Evolutionary conservation across 35 echinoderm and acorn worm genomes (phyloP).

Genomic region (Amphiura filiformis): DNA sequence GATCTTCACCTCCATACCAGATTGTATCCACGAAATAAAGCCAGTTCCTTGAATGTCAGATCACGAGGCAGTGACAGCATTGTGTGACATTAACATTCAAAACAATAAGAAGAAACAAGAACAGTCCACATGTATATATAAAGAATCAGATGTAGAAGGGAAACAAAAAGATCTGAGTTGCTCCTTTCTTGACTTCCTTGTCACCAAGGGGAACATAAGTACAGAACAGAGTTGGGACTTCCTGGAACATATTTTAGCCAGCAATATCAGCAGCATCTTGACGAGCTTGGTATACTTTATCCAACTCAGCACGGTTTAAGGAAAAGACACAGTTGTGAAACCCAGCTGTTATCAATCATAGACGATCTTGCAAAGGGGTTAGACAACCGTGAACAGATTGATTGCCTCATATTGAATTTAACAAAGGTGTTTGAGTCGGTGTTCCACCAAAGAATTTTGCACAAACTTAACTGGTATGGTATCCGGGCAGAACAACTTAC

Average conservation of each 20-base stretch:
- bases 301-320: neutral
- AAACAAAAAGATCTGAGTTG: no score
- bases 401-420: slow-evolving; percentile 37
- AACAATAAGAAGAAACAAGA: no score
- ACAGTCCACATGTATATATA: no score
- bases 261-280: neutral
- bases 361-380: slow-evolving; percentile 23
- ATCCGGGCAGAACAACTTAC: slow-evolving; percentile 22
- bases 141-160: no score
- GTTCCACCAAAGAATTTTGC: slow-evolving; percentile 30
- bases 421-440: slow-evolving; percentile 53
- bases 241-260: neutral
- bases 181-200: no score
- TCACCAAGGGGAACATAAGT: no score
- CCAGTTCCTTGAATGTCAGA: no score
- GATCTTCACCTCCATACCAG: no score
- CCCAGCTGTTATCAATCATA: neutral
- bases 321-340: slow-evolving; percentile 20
- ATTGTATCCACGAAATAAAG: no score
- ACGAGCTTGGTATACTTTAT: neutral
- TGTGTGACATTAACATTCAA: no score
- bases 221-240: no score
- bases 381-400: slow-evolving; percentile 19
- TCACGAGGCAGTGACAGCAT: no score
- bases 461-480: slow-evolving; percentile 33